phyloP scores from a whole-genome alignment of 2,113 vertebrate genomes.

The Pholis gunnellus region DNA sequence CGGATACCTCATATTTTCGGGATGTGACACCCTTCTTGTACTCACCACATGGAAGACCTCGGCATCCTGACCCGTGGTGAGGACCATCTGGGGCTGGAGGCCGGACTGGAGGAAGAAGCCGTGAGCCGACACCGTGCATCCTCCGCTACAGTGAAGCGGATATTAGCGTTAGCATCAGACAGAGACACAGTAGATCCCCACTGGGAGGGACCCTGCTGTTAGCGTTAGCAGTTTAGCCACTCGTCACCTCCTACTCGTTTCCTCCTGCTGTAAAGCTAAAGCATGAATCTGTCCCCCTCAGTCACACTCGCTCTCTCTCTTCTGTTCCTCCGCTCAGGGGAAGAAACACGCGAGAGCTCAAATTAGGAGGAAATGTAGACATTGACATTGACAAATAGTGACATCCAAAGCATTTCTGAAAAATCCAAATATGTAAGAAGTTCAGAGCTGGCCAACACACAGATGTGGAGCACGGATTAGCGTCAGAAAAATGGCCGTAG shows the following conservation, averaged over 20 bases:
- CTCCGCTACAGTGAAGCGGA: constrained; percentile 85
- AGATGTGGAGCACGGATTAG: neutral
- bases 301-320: constrained; percentile 4
- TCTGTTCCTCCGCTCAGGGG: neutral
- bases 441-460: neutral
- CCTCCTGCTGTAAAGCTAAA: constrained; percentile 51
- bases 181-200: constrained; percentile 56
- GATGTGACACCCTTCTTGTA: constrained; percentile 38
- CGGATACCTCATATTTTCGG: neutral
- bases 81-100: constrained; percentile 92
- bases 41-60: constrained; percentile 95
- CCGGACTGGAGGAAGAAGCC: constrained; percentile 93
- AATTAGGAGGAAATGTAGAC: neutral
- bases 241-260: constrained; percentile 67
- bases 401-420: constrained; percentile 2
- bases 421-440: neutral
- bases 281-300: constrained; percentile 44
- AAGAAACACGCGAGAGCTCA: neutral
- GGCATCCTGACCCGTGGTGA: constrained; percentile 86
- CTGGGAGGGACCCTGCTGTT: constrained; percentile 70
- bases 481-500: too few species aligned
- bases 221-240: constrained; percentile 63
- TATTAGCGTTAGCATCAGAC: constrained; percentile 37
- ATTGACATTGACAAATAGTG: constrained; percentile 5
- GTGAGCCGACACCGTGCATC: constrained; percentile 94